Evolutionary conservation across 2,888 invertebrate species (phyloP).

Genomic region (Tetramorium bicarinatum): DNA sequence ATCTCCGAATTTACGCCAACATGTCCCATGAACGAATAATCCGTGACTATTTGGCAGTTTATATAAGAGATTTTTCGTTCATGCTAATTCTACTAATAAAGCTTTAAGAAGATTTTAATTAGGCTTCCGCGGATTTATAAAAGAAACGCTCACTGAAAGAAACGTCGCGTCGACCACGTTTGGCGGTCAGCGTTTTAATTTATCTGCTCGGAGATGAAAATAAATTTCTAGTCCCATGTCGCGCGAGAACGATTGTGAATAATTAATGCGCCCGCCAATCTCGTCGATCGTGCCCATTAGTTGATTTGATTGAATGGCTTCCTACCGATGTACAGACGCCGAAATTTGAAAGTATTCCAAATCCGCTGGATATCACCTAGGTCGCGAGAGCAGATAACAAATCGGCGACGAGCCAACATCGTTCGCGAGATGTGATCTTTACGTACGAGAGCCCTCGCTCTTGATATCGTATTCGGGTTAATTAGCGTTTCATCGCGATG

Average conservation of each 20-base stretch:
- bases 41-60: background rate
- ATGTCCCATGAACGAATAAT: background rate
- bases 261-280: constrained; percentile 35
- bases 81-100: background rate
- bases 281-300: constrained; percentile 15
- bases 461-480: constrained; percentile 61
- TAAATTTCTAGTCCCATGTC: background rate
- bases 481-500: constrained; percentile 67
- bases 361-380: constrained; percentile 22
- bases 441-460: constrained; percentile 31
- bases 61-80: background rate
- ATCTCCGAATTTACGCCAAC: background rate
- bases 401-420: constrained; percentile 10
- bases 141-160: constrained; percentile 13
- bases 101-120: background rate
- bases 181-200: constrained; percentile 34
- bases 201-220: constrained; percentile 8
- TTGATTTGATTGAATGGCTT: constrained; percentile 37
- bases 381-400: constrained; percentile 22
- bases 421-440: constrained; percentile 22
- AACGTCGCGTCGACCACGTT: background rate
- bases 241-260: constrained; percentile 3
- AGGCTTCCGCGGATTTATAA: constrained; percentile 1
- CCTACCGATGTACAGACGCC: background rate
- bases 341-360: constrained; percentile 9